A percentile compares a stretch with the other conserved stretches of the same genome.
phyloP scores from a whole-genome alignment of 2,113 vertebrate genomes.

The Gnathonemus echidnorhynchus region DNA sequence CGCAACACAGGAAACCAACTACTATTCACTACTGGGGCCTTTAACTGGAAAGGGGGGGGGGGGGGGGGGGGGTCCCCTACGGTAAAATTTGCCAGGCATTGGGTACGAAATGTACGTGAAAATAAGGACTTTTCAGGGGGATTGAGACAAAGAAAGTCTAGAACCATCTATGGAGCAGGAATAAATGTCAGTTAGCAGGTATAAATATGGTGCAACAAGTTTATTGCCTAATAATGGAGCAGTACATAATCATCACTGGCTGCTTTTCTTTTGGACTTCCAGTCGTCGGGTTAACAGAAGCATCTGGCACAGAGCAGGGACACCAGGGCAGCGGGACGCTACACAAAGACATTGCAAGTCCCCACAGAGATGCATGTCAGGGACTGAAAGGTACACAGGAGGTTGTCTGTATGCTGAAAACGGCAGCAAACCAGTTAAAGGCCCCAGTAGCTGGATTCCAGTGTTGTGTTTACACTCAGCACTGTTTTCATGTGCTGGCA shows the following conservation, averaged over 20 bases:
- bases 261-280: background rate
- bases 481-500: background rate
- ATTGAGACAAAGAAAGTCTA: background rate
- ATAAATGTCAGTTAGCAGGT: background rate
- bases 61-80: background rate
- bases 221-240: background rate
- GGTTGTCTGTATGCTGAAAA: background rate
- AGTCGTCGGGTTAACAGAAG: background rate
- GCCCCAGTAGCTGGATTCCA: background rate
- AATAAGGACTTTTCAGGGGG: background rate
- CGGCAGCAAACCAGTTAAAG: background rate
- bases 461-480: background rate
- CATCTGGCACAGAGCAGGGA: background rate
- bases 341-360: background rate
- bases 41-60: background rate
- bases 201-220: background rate
- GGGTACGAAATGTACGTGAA: background rate
- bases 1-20: background rate
- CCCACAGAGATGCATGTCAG: background rate
- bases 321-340: background rate
- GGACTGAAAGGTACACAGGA: background rate
- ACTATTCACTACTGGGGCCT: background rate
- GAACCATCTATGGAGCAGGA: background rate
- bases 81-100: background rate
- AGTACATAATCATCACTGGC: background rate